Evolutionary conservation across 1,140 invertebrate genomes (phyloP), one percentile per base, ranked within the genome.

Genomic region (Drosophila orosa): DNA sequence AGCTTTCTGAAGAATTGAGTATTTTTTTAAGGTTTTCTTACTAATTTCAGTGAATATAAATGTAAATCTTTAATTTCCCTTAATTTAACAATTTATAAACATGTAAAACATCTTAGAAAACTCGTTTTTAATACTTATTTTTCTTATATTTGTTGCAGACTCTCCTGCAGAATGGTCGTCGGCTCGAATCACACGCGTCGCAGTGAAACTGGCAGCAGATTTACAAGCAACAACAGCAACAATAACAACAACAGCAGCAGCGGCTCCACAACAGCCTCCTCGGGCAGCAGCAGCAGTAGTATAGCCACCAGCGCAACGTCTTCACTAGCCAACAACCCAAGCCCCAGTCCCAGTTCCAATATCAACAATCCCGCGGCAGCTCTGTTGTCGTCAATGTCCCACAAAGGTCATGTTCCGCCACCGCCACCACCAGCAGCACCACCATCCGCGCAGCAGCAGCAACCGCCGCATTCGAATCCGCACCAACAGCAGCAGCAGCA

Each of bases 151-250:
- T 7, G 56, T 79, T 81, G 6, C 74, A 91, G 90, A 90, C 67
- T 89, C 69, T 75, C 79, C 17, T 74, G 63, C 80, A 90, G 83
- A 91, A 91, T 91, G 91, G 91, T 91, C 79, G 91, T 91, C 75
- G 91, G 90, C 52, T 91, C 91, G 56, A 91, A 86, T 87, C 84
- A 91, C 54, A 84, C 85, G 58, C 90, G 90, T 48, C 90, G 90
- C 61, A 66, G 87, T 78, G 86, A 90, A 65, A 91, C 83, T 80
- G 81, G 75, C 73, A 87, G 71, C 57, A 91, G 79, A 91, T 90
- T 69, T 78, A 68, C 71, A 57, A 91, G 50, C 60, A 78, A 35
- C 50, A 54, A 24, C 57, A 91, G 50, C 60, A 78, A 35, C 50
- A 54, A 24, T 52, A 80, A 54, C 52, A 80, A 56, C 74, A 66